A percentile compares a stretch with the other conserved stretches of the same genome.
Conservation (phyloP, 2,113 vertebrate species). For the Syngnathus scovelli region DNA sequence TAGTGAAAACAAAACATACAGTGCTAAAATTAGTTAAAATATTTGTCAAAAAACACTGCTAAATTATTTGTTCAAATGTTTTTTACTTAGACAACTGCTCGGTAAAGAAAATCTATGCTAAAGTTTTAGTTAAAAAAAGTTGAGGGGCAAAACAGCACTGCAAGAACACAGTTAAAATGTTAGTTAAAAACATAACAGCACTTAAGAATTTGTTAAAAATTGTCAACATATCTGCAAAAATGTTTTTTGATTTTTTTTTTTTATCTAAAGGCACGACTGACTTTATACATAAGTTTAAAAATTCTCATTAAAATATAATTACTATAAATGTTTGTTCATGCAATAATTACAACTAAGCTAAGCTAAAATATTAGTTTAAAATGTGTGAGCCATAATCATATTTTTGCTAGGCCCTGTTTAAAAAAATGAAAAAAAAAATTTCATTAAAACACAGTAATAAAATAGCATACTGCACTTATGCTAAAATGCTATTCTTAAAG, state of each 20-base stretch:
- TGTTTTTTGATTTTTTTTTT: too few species aligned
- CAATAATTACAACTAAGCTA: neutral
- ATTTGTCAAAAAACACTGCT: neutral
- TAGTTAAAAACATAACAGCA: neutral
- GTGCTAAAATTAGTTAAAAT: neutral
- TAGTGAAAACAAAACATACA: too few species aligned
- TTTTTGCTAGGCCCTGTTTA: neutral
- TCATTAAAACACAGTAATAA: neutral
- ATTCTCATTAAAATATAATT: neutral
- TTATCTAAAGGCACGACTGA: neutral
- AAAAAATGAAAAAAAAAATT: neutral
- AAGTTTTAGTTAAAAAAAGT: neutral
- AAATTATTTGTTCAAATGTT: neutral
- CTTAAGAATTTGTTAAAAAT: too few species aligned
- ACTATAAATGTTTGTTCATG: too few species aligned
- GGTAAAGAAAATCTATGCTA: neutral
- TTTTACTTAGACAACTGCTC: neutral
- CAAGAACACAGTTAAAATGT: neutral
- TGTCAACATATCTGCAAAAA: too few species aligned
- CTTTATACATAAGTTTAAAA: neutral
- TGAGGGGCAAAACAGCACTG: too few species aligned
- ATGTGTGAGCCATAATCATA: neutral
- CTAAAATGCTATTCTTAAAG: neutral
- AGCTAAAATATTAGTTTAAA: neutral
- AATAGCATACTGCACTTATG: neutral